Conservation (phyloP, 1,140 invertebrate species). For the Platorchestia sp. region DNA sequence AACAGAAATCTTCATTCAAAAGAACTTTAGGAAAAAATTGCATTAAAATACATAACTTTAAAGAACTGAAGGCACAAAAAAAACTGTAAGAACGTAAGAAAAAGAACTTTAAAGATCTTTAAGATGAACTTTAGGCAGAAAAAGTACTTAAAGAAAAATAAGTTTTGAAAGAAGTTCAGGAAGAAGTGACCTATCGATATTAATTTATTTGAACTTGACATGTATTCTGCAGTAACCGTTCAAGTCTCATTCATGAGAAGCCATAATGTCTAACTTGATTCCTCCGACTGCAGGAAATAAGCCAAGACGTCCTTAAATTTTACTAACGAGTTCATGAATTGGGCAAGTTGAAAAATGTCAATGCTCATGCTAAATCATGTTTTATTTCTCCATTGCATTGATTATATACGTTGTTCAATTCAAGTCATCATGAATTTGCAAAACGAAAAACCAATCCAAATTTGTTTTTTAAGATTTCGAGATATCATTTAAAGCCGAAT, state of each 20-base stretch:
- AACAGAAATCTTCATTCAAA: no score
- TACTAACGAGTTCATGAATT: neutral
- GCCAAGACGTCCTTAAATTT: neutral
- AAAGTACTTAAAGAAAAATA: neutral
- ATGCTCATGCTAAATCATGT: neutral
- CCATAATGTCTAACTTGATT: neutral
- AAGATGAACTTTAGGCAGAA: neutral
- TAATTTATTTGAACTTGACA: neutral
- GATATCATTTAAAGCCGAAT: neutral
- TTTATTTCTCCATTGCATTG: neutral
- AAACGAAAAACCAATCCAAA: neutral
- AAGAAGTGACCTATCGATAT: neutral
- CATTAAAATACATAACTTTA: no score
- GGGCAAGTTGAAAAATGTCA: neutral
- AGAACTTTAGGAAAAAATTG: no score
- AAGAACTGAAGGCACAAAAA: no score
- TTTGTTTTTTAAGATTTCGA: neutral
- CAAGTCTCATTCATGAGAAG: neutral
- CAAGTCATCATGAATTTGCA: neutral
- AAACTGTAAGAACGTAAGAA: no score
- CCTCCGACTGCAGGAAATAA: neutral
- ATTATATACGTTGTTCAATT: neutral
- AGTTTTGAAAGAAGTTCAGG: no score
- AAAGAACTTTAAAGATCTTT: neutral
- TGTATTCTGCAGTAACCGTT: no score